These are phyloP conservation scores for Corydoras maculifer DNA, from an alignment of 2,113 vertebrate genomes.

Conservation along the genomic window DNA sequence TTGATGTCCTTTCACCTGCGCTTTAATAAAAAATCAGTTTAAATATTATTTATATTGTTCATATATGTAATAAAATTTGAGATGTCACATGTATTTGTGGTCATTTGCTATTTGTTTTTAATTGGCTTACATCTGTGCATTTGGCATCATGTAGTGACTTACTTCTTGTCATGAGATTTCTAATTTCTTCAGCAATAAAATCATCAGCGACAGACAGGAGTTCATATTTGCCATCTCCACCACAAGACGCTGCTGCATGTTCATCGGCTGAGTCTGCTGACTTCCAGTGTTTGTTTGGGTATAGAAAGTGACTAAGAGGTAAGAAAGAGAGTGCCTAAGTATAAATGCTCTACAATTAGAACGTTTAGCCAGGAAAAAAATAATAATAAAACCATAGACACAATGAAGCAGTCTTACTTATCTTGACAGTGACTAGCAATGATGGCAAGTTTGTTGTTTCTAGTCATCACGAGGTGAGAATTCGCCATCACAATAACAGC, in stretches of 20 bases:
- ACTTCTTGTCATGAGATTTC: constrained; percentile 85
- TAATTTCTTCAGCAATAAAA: constrained; percentile 81
- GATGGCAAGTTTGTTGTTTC: constrained; percentile 83
- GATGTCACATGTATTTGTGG: background rate
- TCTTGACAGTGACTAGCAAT: constrained; percentile 90
- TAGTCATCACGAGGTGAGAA: constrained; percentile 83
- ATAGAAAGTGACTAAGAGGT: constrained; percentile 78
- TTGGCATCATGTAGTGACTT: constrained; percentile 23
- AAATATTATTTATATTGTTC: background rate
- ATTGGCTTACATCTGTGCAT: too few species aligned
- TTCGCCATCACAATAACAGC: constrained; percentile 91
- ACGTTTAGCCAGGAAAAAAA: background rate
- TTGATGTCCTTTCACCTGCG: constrained; percentile 80
- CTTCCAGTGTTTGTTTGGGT: constrained; percentile 76
- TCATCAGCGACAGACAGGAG: constrained; percentile 83
- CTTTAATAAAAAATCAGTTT: constrained; percentile 54
- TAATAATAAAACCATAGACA: background rate
- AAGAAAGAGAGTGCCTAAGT: background rate
- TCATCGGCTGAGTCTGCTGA: constrained; percentile 65
- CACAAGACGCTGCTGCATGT: constrained; percentile 63
- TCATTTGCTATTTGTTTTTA: background rate
- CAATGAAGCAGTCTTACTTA: constrained; percentile 64
- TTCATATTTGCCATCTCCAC: constrained; percentile 91
- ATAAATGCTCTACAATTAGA: background rate
- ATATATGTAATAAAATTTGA: background rate